These are phyloP conservation scores for Labeo calbasu DNA, from an alignment of 2,797 vertebrate genomes.

Conservation along the genomic window DNA sequence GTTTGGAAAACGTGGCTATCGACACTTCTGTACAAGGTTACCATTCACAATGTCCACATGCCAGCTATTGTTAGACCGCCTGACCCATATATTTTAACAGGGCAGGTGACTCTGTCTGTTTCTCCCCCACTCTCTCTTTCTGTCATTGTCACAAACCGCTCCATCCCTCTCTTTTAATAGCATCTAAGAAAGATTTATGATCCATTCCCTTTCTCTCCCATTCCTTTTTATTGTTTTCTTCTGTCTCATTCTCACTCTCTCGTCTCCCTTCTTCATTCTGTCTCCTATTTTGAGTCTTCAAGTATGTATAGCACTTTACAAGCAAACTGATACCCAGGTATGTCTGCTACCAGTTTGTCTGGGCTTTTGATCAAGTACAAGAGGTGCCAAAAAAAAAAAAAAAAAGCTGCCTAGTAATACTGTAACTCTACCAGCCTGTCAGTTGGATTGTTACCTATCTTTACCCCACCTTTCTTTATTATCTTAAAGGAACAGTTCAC, in stretches of 20 bases:
- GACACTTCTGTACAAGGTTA: slow-evolving; percentile 68
- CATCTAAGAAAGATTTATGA: slow-evolving; percentile 35
- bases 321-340: slow-evolving; percentile 47
- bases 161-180: slow-evolving; percentile 33
- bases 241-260: slow-evolving; percentile 18
- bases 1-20: slow-evolving; percentile 61
- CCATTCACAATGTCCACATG: slow-evolving; percentile 58
- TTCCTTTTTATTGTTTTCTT: slow-evolving; percentile 40
- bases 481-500: background rate
- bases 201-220: slow-evolving; percentile 25
- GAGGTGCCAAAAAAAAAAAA: slow-evolving; percentile 61
- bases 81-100: slow-evolving; percentile 68
- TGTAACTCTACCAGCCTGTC: slow-evolving; percentile 42
- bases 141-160: slow-evolving; percentile 33
- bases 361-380: slow-evolving; percentile 59
- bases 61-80: slow-evolving; percentile 77
- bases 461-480: slow-evolving; percentile 63
- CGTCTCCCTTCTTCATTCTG: background rate
- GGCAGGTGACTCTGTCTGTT: slow-evolving; percentile 56
- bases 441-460: slow-evolving; percentile 65
- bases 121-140: slow-evolving; percentile 33
- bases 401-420: slow-evolving; percentile 59
- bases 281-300: slow-evolving; percentile 25
- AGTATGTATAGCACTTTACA: slow-evolving; percentile 32
- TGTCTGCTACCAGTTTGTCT: slow-evolving; percentile 51